Conservation (phyloP, 2,888 invertebrate genomes). For the Cryptus viduatorius region DNA sequence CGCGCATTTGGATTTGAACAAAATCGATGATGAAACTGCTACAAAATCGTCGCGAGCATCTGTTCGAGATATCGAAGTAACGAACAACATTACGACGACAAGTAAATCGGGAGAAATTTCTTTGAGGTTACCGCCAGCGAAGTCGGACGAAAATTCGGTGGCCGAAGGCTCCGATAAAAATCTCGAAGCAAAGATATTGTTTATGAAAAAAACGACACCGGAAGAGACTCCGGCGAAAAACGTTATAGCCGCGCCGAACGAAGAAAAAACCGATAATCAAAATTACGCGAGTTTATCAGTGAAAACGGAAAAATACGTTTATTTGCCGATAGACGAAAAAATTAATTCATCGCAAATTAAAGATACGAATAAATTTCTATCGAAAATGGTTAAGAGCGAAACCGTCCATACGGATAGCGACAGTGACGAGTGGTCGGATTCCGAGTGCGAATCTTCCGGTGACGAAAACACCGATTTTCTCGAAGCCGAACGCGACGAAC, state of each 20-base stretch:
- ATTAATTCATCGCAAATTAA: background rate
- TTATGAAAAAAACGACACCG: conserved; percentile 33
- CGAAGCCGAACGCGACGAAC: conserved; percentile 73
- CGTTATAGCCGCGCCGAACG: background rate
- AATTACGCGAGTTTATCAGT: background rate
- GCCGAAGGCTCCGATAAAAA: conserved; percentile 54
- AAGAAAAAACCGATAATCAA: background rate
- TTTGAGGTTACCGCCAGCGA: background rate
- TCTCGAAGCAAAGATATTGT: conserved; percentile 56
- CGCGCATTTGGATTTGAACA: background rate
- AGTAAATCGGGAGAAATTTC: background rate
- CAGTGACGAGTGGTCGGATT: conserved; percentile 67
- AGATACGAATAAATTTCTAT: conserved; percentile 16
- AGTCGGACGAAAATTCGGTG: conserved; percentile 22
- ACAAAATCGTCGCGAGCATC: conserved; percentile 7
- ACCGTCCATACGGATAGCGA: conserved; percentile 62
- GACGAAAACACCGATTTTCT: conserved; percentile 75
- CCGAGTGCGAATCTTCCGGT: conserved; percentile 70
- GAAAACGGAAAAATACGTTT: conserved; percentile 5
- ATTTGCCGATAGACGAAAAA: background rate
- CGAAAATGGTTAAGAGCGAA: conserved; percentile 47
- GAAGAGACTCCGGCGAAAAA: background rate
- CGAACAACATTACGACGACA: background rate
- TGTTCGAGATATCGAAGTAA: background rate
- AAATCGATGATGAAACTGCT: background rate